phyloP scores from a whole-genome alignment of 2,113 vertebrate genomes.

The Tiliqua scincoides region DNA sequence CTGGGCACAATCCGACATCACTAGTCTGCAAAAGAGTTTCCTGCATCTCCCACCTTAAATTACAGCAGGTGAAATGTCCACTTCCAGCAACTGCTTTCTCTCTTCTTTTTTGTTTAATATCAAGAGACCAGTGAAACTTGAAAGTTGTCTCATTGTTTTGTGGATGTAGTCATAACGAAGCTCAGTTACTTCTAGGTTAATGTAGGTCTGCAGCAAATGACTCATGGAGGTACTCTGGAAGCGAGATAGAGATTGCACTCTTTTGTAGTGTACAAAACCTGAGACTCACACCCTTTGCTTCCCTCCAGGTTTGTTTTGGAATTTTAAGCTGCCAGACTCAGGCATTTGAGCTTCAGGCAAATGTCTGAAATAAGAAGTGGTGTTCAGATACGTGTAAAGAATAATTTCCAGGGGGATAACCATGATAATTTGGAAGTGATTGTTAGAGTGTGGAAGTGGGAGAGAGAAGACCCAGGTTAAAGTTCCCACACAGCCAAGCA shows the following conservation, averaged over 20 bases:
- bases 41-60: not conserved
- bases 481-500: too few relatives aligned
- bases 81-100: not conserved
- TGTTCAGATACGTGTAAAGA: not conserved
- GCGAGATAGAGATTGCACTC: not conserved
- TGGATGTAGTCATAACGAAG: not conserved
- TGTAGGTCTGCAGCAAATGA: not conserved
- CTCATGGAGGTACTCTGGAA: not conserved
- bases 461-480: too few relatives aligned
- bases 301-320: not conserved
- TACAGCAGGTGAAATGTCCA: not conserved
- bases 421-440: too few relatives aligned
- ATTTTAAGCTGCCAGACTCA: not conserved
- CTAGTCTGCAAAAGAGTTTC: not conserved
- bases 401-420: not conserved
- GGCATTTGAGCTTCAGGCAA: not conserved
- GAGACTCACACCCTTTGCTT: not conserved
- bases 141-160: not conserved
- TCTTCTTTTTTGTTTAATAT: not conserved
- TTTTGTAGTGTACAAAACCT: not conserved
- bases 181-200: not conserved
- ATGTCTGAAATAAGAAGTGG: not conserved
- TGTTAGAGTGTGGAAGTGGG: too few relatives aligned
- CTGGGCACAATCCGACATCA: not conserved
- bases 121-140: not conserved